A percentile compares a stretch with the other conserved stretches of the same genome.
Evolutionary conservation across 2,888 invertebrate species (phyloP).

Genomic region (Ellobium chinense): DNA sequence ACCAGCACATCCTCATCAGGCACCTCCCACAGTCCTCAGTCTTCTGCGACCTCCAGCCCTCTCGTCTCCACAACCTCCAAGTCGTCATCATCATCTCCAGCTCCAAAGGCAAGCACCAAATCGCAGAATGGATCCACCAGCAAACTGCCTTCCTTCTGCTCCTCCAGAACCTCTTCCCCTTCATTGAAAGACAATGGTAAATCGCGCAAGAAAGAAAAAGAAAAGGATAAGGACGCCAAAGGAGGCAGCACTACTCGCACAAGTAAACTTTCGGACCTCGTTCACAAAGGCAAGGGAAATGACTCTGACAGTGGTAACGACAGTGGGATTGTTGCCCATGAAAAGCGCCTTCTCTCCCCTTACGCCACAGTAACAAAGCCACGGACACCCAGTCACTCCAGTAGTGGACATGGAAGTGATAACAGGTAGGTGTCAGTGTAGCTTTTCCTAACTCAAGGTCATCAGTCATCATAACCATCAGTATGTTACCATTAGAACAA

Average conservation of each 20-base stretch:
- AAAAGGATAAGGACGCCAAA: constrained; percentile 66
- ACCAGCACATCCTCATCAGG: constrained; percentile 38
- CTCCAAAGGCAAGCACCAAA: constrained; percentile 37
- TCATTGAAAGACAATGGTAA: constrained; percentile 49
- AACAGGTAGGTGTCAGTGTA: constrained; percentile 40
- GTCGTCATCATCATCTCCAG: constrained; percentile 30
- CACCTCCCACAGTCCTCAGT: constrained; percentile 42
- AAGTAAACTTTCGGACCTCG: constrained; percentile 33
- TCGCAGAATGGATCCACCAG: constrained; percentile 36
- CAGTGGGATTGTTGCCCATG: constrained; percentile 73
- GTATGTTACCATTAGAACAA: too few species aligned
- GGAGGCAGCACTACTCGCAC: constrained; percentile 29
- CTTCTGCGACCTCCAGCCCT: constrained; percentile 52
- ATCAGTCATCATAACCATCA: too few species aligned
- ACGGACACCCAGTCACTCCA: constrained; percentile 76
- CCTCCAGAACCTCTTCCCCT: constrained; percentile 36
- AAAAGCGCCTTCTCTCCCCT: constrained; percentile 76
- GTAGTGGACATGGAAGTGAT: constrained; percentile 79
- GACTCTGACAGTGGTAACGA: constrained; percentile 78
- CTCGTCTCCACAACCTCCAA: constrained; percentile 32
- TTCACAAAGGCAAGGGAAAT: constrained; percentile 46
- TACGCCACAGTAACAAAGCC: constrained; percentile 79
- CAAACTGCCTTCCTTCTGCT: constrained; percentile 44
- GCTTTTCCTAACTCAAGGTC: too few species aligned
- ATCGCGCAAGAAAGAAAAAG: constrained; percentile 67